phyloP scores from a whole-genome alignment of 2,888 invertebrate genomes.

The Eilema sororculum region DNA sequence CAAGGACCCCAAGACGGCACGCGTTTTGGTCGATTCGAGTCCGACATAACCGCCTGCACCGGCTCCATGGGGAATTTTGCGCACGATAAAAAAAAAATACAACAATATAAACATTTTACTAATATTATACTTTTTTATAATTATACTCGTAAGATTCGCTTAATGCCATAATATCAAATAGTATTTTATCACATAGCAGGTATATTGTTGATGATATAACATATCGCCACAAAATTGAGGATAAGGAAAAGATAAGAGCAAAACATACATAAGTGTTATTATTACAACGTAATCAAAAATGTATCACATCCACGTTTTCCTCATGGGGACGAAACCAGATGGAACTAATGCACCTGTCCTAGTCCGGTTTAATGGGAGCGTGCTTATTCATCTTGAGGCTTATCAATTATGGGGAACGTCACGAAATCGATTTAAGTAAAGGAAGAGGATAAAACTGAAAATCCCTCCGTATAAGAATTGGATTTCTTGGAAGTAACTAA shows the following conservation, averaged over 20 bases:
- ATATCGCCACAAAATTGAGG: neutral
- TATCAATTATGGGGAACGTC: constrained; percentile 17
- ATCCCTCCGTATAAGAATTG: neutral
- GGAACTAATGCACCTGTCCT: constrained; percentile 46
- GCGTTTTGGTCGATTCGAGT: too few species aligned
- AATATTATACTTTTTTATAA: neutral
- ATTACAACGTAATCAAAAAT: constrained; percentile 16
- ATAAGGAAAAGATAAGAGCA: constrained; percentile 19
- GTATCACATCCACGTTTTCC: constrained; percentile 36
- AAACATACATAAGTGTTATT: neutral
- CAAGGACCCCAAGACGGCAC: too few species aligned
- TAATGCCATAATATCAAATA: neutral
- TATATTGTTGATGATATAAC: neutral
- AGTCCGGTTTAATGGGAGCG: constrained; percentile 28
- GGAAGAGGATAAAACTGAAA: neutral
- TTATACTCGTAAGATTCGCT: neutral
- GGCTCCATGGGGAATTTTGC: too few species aligned
- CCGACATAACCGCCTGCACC: too few species aligned
- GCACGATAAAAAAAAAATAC: too few species aligned
- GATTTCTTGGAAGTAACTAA: neutral
- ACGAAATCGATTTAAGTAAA: constrained; percentile 7
- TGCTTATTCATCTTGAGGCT: constrained; percentile 39
- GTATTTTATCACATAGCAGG: neutral
- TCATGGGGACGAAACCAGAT: constrained; percentile 35
- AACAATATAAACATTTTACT: too few species aligned